A percentile compares a stretch with the other conserved stretches of the same genome.
These are phyloP conservation scores for Anser brachyrhynchus DNA, from an alignment of 2,113 vertebrate species.

Conservation along the genomic window DNA sequence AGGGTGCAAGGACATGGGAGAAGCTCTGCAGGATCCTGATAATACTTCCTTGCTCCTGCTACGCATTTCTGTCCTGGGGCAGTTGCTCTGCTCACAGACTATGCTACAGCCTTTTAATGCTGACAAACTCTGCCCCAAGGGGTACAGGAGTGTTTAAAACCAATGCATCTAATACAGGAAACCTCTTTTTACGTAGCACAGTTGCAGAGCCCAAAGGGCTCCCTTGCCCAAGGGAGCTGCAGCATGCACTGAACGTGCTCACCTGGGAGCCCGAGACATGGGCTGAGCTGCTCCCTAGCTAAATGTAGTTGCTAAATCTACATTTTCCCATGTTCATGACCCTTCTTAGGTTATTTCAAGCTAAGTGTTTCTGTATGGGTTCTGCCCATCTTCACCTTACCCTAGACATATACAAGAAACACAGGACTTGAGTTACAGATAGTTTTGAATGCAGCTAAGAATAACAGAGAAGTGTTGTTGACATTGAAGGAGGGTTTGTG, in stretches of 20 bases:
- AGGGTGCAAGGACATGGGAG: not conserved
- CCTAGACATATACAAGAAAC: not conserved
- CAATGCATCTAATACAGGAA: not conserved
- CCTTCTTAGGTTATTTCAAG: not conserved
- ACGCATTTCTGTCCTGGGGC: not conserved
- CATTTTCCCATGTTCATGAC: not conserved
- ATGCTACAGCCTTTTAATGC: not conserved
- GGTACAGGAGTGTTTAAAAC: not conserved
- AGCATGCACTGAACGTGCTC: not conserved
- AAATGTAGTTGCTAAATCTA: not conserved
- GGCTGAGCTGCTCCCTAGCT: not conserved
- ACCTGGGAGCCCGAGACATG: fast-evolving
- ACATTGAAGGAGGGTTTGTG: not conserved
- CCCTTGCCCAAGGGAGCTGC: not conserved
- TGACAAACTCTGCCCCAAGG: not conserved
- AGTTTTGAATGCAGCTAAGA: not conserved
- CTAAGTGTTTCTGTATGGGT: not conserved
- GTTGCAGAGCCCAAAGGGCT: not conserved
- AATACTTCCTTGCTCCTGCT: not conserved
- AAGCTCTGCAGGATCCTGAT: not conserved
- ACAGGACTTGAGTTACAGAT: not conserved
- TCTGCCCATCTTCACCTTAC: not conserved
- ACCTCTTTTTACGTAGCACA: not conserved
- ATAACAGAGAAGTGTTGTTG: not conserved
- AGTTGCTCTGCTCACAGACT: not conserved